Evolutionary conservation across 2,113 vertebrate genomes (phyloP).

Genomic region (Anolis sagrei): DNA sequence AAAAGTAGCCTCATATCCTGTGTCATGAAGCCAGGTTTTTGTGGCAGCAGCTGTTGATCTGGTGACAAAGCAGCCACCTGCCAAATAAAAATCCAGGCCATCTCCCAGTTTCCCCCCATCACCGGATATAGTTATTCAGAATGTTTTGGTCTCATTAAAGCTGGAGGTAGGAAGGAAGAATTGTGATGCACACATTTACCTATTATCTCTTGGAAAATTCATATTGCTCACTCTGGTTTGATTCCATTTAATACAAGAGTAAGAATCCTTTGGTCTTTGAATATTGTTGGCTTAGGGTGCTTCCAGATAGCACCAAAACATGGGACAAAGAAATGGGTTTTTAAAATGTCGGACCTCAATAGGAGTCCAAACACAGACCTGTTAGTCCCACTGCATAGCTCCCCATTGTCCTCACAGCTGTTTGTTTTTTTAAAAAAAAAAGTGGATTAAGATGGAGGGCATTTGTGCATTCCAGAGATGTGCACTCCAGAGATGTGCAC

Average conservation of each 20-base stretch:
- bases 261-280: too few species aligned
- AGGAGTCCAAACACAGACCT: too few species aligned
- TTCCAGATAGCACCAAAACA: too few species aligned
- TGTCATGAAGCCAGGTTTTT: slow-evolving; percentile 2
- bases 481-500: too few species aligned
- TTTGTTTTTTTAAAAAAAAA: too few species aligned
- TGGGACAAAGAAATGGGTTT: too few species aligned
- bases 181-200: background rate
- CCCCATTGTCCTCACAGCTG: too few species aligned
- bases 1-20: slow-evolving; percentile 40
- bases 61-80: slow-evolving; percentile 14
- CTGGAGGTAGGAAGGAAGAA: background rate
- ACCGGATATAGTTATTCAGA: slow-evolving; percentile 4
- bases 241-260: background rate
- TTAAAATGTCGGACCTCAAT: too few species aligned
- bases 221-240: background rate
- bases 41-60: slow-evolving; percentile 41
- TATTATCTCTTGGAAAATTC: background rate
- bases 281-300: too few species aligned
- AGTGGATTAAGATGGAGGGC: too few species aligned
- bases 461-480: too few species aligned
- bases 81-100: background rate
- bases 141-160: slow-evolving; percentile 1
- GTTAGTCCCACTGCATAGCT: too few species aligned
- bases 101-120: background rate